Evolutionary conservation across 1,140 invertebrate genomes (phyloP).

Genomic region (Drosophila bocki): DNA sequence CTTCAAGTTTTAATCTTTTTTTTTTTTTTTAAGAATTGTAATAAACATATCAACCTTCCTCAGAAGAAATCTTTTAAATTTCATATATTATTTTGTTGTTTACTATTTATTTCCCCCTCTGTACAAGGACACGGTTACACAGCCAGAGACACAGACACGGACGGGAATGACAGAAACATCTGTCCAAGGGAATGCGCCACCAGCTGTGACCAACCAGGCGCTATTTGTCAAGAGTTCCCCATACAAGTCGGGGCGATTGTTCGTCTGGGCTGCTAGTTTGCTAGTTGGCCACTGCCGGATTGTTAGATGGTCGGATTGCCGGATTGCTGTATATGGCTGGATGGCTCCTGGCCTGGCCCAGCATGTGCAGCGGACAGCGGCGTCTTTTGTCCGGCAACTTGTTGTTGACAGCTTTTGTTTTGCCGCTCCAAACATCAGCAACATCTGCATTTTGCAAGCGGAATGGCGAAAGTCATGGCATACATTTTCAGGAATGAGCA

Average conservation of each 20-base stretch:
- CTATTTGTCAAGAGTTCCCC: constrained; percentile 74
- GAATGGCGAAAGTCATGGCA: constrained; percentile 27
- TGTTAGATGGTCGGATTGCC: constrained; percentile 27
- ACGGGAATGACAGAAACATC: constrained; percentile 56
- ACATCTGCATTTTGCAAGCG: constrained; percentile 53
- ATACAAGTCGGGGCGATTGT: constrained; percentile 62
- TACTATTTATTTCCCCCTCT: neutral
- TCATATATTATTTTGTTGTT: no score
- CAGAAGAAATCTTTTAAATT: neutral
- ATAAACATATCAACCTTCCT: no score
- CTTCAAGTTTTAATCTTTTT: no score
- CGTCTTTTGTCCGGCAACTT: constrained; percentile 75
- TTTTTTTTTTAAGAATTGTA: no score
- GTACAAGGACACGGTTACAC: constrained; percentile 24
- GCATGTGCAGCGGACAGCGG: constrained; percentile 63
- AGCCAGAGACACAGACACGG: constrained; percentile 17
- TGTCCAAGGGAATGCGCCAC: constrained; percentile 60
- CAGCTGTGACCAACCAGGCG: constrained; percentile 75
- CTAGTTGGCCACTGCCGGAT: constrained; percentile 41
- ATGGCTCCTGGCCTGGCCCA: constrained; percentile 28
- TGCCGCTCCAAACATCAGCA: constrained; percentile 48
- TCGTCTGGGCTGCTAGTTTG: constrained; percentile 59
- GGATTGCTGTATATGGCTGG: constrained; percentile 30
- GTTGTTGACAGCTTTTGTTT: constrained; percentile 79
- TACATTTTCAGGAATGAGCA: constrained; percentile 18